phyloP scores from a whole-genome alignment of 1,140 invertebrate genomes.

The Zaprionus tsacasi region DNA sequence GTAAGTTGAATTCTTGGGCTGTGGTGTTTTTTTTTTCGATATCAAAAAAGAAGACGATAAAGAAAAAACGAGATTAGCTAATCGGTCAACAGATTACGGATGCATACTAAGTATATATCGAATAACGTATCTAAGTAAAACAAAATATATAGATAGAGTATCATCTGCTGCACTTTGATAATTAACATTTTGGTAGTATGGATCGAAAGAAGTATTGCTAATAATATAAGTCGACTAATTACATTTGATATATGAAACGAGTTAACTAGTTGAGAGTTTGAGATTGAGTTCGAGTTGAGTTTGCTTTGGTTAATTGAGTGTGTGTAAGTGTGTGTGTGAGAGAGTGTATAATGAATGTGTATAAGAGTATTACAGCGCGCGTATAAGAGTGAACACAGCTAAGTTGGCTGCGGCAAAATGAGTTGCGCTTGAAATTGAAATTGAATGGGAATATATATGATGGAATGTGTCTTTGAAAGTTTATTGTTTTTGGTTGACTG shows the following conservation, averaged over 20 bases:
- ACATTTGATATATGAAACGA: conserved; percentile 43
- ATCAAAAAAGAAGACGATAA: conserved; percentile 37
- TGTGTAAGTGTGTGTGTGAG: conserved; percentile 21
- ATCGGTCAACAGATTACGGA: conserved; percentile 66
- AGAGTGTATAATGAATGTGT: conserved; percentile 38
- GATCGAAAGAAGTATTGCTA: conserved; percentile 21
- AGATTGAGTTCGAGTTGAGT: conserved; percentile 35
- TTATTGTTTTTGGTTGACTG: conserved; percentile 29
- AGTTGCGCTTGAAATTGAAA: conserved; percentile 53
- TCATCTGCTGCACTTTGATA: conserved; percentile 51
- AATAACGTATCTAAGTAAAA: conserved; percentile 40
- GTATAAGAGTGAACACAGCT: conserved; percentile 32
- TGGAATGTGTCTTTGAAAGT: conserved; percentile 38
- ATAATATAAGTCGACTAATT: conserved; percentile 53
- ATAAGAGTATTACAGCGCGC: conserved; percentile 43
- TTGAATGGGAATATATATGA: conserved; percentile 49
- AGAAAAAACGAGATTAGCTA: conserved; percentile 49
- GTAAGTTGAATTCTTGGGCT: conserved; percentile 1
- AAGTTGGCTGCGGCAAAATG: conserved; percentile 15
- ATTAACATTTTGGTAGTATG: conserved; percentile 45
- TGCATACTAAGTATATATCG: conserved; percentile 44
- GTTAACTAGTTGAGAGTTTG: conserved; percentile 32
- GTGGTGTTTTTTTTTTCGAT: conserved; percentile 28
- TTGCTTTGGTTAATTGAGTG: conserved; percentile 19
- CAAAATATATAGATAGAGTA: conserved; percentile 42